Conservation (phyloP, 2,888 invertebrate species). For the Panopea generosa region DNA sequence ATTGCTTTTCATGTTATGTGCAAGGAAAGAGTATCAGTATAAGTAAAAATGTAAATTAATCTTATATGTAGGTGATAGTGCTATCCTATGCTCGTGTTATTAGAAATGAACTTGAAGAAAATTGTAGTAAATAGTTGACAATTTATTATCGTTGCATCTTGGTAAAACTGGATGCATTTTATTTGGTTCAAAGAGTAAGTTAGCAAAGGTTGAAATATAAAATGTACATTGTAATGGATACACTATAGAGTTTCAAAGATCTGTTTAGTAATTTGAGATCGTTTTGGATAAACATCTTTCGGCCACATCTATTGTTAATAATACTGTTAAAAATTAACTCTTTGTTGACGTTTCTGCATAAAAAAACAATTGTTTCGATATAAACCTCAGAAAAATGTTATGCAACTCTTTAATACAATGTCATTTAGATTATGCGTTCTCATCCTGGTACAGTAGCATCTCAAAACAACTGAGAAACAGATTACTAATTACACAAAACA, state of each 20-base stretch:
- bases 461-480: background rate
- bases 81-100: constrained; percentile 13
- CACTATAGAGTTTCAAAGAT: no score
- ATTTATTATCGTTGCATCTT: constrained; percentile 6
- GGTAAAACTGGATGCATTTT: background rate
- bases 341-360: background rate
- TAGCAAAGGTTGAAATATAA: background rate
- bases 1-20: background rate
- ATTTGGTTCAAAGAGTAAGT: background rate
- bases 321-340: constrained; percentile 4
- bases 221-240: constrained; percentile 1
- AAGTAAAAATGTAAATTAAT: background rate
- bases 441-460: background rate
- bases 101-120: background rate
- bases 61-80: constrained; percentile 5
- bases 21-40: background rate
- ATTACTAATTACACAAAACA: background rate
- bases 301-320: constrained; percentile 10
- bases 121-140: constrained; percentile 9
- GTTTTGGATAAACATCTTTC: constrained; percentile 5
- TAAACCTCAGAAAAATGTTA: no score
- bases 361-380: background rate
- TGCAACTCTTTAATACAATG: no score
- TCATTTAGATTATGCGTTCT: no score
- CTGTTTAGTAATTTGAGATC: background rate